Evolutionary conservation across 2,797 vertebrate genomes (phyloP), one percentile per base, ranked within the genome.

Genomic region (Hybognathus amarus): DNA sequence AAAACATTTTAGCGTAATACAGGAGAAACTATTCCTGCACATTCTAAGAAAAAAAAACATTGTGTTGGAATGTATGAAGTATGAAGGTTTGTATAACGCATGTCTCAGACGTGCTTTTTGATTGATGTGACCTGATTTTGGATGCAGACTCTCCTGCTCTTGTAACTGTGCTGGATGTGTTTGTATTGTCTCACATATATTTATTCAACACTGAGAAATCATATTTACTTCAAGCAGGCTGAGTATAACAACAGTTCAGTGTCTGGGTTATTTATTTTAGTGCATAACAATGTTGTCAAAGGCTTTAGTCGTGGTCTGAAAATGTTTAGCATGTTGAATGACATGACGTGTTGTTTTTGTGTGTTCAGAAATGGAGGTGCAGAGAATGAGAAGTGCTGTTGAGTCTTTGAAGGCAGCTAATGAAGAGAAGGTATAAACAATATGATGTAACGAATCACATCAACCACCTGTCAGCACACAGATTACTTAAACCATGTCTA

Each of bases 321-420:
- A n/a, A 66, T 20, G 1, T 13, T 82, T 17, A 59, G 8, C 22
- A 12, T 61, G 38, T 66, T 73, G 10, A 52, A 27, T 13, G 33
- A 20, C 38, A 17, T 50, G 10, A 38, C 15, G n/a, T n/a, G 20
- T 22, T 82, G 33, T 40, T 83, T 59, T 70, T 82, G 56, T 80
- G 24, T 22, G 27, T 64, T 92, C 90, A 98, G 97, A 97, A 91
- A 79, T 93, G 66, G 97, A 99, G 88, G 94, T 97, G 81, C 92
- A 97, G 90, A 96, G 95, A 91, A 96, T 98, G 96, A 99, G 96
- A 93, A 95, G 90, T 87, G 94, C 94, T 1, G 85, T 98, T 87
- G 96, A 97, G 87, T 95, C 95, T 11, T 90, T 99, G 86, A 96
- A 95, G 91, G 95, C 94, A 12, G 94, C 94, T 77, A 99, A 98